Conservation (phyloP, 2,888 invertebrate genomes). For the Cheilosia vernalis region DNA sequence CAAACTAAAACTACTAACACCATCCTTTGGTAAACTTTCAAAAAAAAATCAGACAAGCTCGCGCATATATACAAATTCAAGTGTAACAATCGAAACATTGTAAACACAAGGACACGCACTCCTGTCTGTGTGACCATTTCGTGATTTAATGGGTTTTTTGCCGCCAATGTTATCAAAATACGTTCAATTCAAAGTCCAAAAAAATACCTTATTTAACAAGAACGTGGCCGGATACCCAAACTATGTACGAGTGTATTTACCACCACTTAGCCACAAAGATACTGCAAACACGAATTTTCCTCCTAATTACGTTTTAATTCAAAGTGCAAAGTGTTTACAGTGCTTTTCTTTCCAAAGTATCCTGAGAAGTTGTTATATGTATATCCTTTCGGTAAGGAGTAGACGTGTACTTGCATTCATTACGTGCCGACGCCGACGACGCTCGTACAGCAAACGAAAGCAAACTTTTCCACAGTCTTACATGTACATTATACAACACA, state of each 20-base stretch:
- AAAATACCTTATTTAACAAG: not conserved
- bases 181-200: conserved; percentile 7
- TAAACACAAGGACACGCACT: conserved; percentile 37
- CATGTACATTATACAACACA: not conserved
- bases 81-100: conserved; percentile 3
- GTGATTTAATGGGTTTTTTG: conserved; percentile 6
- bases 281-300: conserved; percentile 22
- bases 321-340: conserved; percentile 56
- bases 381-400: conserved; percentile 1
- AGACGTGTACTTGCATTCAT: conserved; percentile 4
- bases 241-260: not conserved
- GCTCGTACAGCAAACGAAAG: conserved; percentile 5
- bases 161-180: not conserved
- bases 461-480: conserved; percentile 18
- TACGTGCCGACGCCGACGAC: not conserved
- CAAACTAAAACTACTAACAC: too few species aligned
- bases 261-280: conserved; percentile 7
- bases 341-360: conserved; percentile 60
- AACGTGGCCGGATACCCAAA: conserved; percentile 4
- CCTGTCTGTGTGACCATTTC: conserved; percentile 1
- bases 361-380: conserved; percentile 9
- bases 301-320: conserved; percentile 64
- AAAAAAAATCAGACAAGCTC: conserved; percentile 14
- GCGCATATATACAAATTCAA: not conserved
- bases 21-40: not conserved